Base-by-base conservation (phyloP, 2,113 vertebrate species). In the Copsychus sechellarum region DNA sequence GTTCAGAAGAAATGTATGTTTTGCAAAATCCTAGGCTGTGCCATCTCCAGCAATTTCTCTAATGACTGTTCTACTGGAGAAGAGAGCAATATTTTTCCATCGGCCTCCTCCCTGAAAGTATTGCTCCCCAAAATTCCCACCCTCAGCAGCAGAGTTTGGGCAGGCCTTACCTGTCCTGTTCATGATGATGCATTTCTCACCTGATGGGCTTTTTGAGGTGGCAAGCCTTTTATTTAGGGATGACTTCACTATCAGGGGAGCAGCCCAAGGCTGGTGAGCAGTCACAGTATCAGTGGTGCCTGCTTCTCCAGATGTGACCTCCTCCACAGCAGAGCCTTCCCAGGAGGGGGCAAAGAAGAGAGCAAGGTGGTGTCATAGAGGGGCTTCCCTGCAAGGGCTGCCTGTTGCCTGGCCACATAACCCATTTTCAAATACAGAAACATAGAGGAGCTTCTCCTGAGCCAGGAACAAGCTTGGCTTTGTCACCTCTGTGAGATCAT, bases 351-450 rank as follows among this genome's bases (percentile, higher is more conserved):
- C 10, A 57, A 71, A 60, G 42, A 51, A 10, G 23, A 84, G 33
- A 74, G 57, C 5, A 40, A 60, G 42, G 14, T 0, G 0, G 11
- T 70, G 5, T 24, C 51, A 51, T 1, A 34, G 26, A 53, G 48
- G 24, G 19, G 33, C 8, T 71, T 81, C 34, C 34, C 67, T 74
- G 20, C 42, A 69, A 64, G 19, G 20, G 18, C 60, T 79, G 25
- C 34, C 20, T 79, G 25, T 65, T 86, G 16, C 34, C 29, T 66
- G 64, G 40, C 12, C 38, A n/a, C 33, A 26, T 26, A 31, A 26
- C 3, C 8, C 29, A 25, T 81, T 86, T 90, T 81, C 51, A 88
- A 57, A 92, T 47, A 11, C 8, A 31, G 6, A 6, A 11, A 31
- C 42, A 3, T 1, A 36, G 26, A 91, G 33, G 81, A 71, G 2